Evolutionary conservation across 2,888 invertebrate species (phyloP).

Genomic region (Phymatocera aterrima): DNA sequence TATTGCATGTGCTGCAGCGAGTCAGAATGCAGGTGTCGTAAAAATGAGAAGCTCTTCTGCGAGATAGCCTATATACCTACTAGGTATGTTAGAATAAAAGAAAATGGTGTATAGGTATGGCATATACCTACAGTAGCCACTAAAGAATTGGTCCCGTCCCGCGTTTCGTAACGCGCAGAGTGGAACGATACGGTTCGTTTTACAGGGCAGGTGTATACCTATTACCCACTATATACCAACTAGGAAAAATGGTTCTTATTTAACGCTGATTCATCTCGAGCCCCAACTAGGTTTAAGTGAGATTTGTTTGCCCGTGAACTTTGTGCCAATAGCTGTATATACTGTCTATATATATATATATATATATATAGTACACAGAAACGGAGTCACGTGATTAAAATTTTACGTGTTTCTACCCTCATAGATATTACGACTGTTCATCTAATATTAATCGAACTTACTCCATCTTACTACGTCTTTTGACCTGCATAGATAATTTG

Average conservation of each 20-base stretch:
- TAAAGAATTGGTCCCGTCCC: not conserved
- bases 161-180: constrained; percentile 36
- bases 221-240: constrained; percentile 12
- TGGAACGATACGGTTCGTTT: constrained; percentile 45
- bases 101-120: too few relatives aligned
- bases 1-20: not conserved
- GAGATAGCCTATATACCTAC: not conserved
- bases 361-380: not conserved
- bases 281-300: constrained; percentile 22
- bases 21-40: not conserved
- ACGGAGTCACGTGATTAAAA: constrained; percentile 9
- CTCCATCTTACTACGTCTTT: not conserved
- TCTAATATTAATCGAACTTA: not conserved
- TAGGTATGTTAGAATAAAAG: constrained; percentile 5
- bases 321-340: constrained; percentile 9
- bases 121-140: too few relatives aligned
- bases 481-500: not conserved
- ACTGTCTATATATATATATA: not conserved
- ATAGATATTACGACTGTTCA: too few relatives aligned
- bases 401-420: not conserved
- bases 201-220: constrained; percentile 42
- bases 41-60: not conserved
- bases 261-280: constrained; percentile 44
- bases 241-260: constrained; percentile 40
- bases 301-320: constrained; percentile 16